Evolutionary conservation across 2,888 invertebrate genomes (phyloP).

Genomic region (Ornithoptera alexandrae): DNA sequence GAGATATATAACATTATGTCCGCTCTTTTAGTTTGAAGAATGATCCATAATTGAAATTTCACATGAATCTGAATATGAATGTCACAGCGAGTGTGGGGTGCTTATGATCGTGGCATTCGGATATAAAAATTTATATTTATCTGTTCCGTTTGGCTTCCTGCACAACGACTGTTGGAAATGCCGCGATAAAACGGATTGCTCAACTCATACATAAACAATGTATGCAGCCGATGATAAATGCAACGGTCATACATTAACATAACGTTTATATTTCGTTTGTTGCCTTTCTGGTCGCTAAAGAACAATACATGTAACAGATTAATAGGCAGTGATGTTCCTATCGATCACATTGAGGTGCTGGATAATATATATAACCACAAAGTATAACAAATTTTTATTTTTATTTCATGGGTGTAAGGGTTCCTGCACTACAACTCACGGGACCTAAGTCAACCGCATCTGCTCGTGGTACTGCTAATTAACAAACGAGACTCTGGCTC

Average conservation of each 20-base stretch:
- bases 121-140: conserved; percentile 38
- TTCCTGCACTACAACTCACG: too few relatives aligned
- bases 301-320: not conserved
- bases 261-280: conserved; percentile 2
- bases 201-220: conserved; percentile 41
- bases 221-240: conserved; percentile 37
- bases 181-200: conserved; percentile 38
- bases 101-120: conserved; percentile 19
- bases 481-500: too few relatives aligned
- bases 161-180: conserved; percentile 42
- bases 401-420: too few relatives aligned
- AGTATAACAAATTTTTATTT: too few relatives aligned
- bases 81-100: conserved; percentile 11
- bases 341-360: not conserved
- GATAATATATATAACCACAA: not conserved
- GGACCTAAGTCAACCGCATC: too few relatives aligned
- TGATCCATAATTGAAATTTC: conserved; percentile 1
- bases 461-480: too few relatives aligned
- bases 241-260: conserved; percentile 27
- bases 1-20: not conserved
- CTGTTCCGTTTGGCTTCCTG: conserved; percentile 37
- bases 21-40: not conserved
- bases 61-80: conserved; percentile 21
- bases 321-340: not conserved
- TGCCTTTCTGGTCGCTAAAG: not conserved